Conservation (phyloP, 2,888 invertebrate genomes). For the Tanytarsus gracilentus region DNA sequence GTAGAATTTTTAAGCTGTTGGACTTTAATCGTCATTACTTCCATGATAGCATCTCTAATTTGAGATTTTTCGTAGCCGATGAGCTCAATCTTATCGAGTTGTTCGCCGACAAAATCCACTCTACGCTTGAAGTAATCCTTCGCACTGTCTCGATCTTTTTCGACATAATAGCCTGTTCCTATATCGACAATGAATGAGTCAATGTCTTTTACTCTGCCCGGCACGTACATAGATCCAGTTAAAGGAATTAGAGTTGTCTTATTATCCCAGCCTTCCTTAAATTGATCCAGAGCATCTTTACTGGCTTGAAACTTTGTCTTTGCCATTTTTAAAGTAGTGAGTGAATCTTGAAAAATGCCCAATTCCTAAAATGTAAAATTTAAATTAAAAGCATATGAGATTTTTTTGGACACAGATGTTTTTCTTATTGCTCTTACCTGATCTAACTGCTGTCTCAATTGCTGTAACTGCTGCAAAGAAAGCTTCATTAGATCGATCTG, state of each 20-base stretch:
- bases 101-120: constrained; percentile 81
- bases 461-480: constrained; percentile 69
- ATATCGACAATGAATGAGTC: constrained; percentile 88
- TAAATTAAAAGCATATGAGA: constrained; percentile 14
- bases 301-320: constrained; percentile 86
- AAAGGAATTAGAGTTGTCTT: constrained; percentile 86
- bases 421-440: constrained; percentile 48
- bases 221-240: constrained; percentile 96
- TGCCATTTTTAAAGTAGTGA: constrained; percentile 80
- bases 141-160: constrained; percentile 75
- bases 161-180: constrained; percentile 93
- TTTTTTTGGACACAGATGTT: constrained; percentile 30
- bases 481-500: constrained; percentile 74
- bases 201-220: constrained; percentile 75
- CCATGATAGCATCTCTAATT: constrained; percentile 66
- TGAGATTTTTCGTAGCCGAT: constrained; percentile 75
- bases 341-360: constrained; percentile 78
- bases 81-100: constrained; percentile 87
- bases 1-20: constrained; percentile 41
- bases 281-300: constrained; percentile 70
- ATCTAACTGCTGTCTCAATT: constrained; percentile 79
- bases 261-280: constrained; percentile 66
- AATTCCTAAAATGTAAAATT: constrained; percentile 57
- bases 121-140: constrained; percentile 90
- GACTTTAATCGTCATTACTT: constrained; percentile 67